These are phyloP conservation scores for Heliangelus exortis DNA, from an alignment of 2,797 vertebrate genomes.

Conservation along the genomic window DNA sequence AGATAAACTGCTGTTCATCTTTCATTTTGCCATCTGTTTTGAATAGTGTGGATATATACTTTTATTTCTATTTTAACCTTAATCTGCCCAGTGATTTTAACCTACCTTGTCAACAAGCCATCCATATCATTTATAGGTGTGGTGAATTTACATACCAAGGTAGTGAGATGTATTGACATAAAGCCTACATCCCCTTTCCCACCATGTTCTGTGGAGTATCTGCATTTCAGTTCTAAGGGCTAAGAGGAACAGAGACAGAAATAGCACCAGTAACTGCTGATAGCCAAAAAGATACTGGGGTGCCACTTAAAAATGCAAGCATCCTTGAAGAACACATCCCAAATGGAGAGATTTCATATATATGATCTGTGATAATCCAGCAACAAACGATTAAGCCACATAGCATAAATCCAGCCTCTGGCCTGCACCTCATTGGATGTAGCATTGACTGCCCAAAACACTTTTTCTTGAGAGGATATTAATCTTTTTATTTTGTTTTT, in stretches of 20 bases:
- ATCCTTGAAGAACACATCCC: background rate
- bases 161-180: background rate
- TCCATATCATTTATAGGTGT: background rate
- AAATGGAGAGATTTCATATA: background rate
- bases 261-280: background rate
- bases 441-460: slow-evolving; percentile 2
- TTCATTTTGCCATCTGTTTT: background rate
- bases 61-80: background rate
- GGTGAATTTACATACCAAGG: background rate
- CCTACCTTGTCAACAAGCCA: background rate
- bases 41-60: background rate
- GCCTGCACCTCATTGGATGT: background rate
- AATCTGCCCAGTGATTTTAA: background rate
- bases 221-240: background rate
- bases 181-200: background rate
- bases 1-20: background rate
- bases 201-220: background rate
- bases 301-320: background rate
- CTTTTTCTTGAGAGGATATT: background rate
- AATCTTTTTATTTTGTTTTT: slow-evolving; percentile 37
- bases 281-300: background rate
- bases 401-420: background rate
- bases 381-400: background rate
- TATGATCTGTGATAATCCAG: background rate
- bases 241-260: background rate